Evolutionary conservation across 1,140 invertebrate species (phyloP).

Genomic region (Glossosoma conforme): DNA sequence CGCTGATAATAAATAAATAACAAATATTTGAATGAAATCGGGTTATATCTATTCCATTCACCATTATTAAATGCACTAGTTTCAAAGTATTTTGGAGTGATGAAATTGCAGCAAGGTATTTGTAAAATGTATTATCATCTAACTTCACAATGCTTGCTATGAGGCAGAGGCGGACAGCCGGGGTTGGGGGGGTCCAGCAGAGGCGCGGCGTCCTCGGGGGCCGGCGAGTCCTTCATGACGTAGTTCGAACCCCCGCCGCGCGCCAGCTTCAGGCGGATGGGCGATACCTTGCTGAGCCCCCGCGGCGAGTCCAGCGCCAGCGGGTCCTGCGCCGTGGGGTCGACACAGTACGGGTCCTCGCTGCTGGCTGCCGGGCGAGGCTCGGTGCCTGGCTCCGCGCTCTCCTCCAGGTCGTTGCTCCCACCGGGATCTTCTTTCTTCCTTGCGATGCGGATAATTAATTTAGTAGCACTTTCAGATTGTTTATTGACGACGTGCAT

Average conservation of each 20-base stretch:
- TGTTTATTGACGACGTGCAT: conserved; percentile 57
- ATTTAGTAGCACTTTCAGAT: conserved; percentile 57
- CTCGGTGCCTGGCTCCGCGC: conserved; percentile 16
- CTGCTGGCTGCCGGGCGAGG: conserved; percentile 10
- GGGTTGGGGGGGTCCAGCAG: conserved; percentile 31
- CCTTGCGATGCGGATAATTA: conserved; percentile 52
- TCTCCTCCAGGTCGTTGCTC: conserved; percentile 27
- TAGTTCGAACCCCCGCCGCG: conserved; percentile 67
- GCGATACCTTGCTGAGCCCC: conserved; percentile 61
- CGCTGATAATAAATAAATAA: too few species aligned
- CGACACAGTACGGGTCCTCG: conserved; percentile 36
- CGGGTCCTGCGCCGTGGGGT: conserved; percentile 42
- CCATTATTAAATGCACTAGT: too few species aligned
- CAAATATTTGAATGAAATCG: too few species aligned
- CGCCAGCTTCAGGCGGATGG: conserved; percentile 76
- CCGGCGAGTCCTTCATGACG: conserved; percentile 51
- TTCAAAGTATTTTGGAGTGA: too few species aligned
- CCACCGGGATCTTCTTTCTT: conserved; percentile 36
- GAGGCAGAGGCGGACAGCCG: conserved; percentile 51
- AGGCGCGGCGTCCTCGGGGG: conserved; percentile 31
- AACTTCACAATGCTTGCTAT: conserved; percentile 78
- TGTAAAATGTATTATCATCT: conserved; percentile 83
- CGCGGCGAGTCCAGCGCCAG: conserved; percentile 45
- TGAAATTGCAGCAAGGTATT: too few species aligned
- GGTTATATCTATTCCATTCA: too few species aligned